phyloP scores from a whole-genome alignment of 2,888 invertebrate genomes.

The Melinaea marsaeus region DNA sequence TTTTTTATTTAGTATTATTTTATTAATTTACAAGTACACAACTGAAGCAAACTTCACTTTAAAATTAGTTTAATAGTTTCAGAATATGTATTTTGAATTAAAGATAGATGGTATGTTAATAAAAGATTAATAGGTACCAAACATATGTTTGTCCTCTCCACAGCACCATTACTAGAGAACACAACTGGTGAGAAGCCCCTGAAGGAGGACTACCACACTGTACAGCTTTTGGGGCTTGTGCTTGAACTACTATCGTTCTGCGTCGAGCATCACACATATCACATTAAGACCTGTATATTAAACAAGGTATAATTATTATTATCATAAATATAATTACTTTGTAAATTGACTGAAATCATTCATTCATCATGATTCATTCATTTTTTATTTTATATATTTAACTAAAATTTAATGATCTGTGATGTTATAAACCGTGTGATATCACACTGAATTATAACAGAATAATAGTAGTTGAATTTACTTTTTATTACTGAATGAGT shows the following conservation, averaged over 20 bases:
- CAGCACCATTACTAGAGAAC: slow-evolving; percentile 95
- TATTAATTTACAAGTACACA: background rate
- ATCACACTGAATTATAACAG: background rate
- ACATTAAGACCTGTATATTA: slow-evolving; percentile 98
- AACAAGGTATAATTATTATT: slow-evolving; percentile 80
- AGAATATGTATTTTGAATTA: no score
- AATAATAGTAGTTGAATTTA: no score
- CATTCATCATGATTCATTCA: background rate
- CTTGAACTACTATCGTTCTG: slow-evolving; percentile 98
- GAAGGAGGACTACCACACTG: slow-evolving; percentile 97
- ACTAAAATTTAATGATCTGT: background rate
- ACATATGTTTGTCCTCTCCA: slow-evolving; percentile 22
- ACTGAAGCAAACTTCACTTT: no score
- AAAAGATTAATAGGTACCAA: no score
- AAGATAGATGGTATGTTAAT: no score
- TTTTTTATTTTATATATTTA: background rate
- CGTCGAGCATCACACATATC: slow-evolving; percentile 99
- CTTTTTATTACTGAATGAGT: no score
- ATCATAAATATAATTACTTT: slow-evolving; percentile 4
- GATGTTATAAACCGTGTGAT: background rate
- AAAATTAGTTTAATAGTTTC: no score
- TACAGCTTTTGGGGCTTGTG: slow-evolving; percentile 95
- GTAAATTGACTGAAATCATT: background rate
- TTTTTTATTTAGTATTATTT: no score
- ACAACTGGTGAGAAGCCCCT: slow-evolving; percentile 93